Evolutionary conservation across 2,888 invertebrate species (phyloP).

Genomic region (Aspidapion aeneum): DNA sequence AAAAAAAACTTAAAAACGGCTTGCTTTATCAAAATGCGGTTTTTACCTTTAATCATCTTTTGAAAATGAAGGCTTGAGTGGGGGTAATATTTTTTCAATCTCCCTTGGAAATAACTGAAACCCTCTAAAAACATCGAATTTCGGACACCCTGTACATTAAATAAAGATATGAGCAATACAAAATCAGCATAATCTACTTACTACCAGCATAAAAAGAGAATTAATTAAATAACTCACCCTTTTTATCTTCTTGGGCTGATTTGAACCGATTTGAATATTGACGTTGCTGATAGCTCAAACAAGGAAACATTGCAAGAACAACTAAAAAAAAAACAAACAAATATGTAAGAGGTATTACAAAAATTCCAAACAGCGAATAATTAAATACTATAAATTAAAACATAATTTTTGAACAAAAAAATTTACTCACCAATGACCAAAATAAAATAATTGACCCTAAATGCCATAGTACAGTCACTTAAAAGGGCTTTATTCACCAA

Average conservation of each 20-base stretch:
- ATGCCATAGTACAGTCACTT: constrained; percentile 4
- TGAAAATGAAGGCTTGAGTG: too few species aligned
- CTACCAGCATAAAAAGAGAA: too few species aligned
- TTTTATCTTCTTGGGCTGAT: neutral
- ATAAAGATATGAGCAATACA: too few species aligned
- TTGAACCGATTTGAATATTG: constrained; percentile 1
- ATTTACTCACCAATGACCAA: constrained; percentile 10
- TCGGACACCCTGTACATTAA: too few species aligned
- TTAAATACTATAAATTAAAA: neutral
- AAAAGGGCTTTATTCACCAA: neutral
- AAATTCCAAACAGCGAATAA: neutral
- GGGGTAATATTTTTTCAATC: too few species aligned
- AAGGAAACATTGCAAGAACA: constrained; percentile 6
- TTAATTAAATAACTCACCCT: constrained; percentile 6
- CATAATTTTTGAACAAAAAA: neutral
- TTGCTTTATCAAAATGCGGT: too few species aligned
- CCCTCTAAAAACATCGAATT: too few species aligned
- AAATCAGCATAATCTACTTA: too few species aligned
- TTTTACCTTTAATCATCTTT: too few species aligned
- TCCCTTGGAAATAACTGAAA: too few species aligned
- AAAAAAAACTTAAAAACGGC: too few species aligned
- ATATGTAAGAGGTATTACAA: too few species aligned
- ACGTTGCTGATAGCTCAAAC: constrained; percentile 6
- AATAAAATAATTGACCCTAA: constrained; percentile 5
- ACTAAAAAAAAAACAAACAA: constrained; percentile 10